Evolutionary conservation across 2,113 vertebrate species (phyloP), one percentile per base, ranked within the genome.

Genomic region (Trichechus manatus): DNA sequence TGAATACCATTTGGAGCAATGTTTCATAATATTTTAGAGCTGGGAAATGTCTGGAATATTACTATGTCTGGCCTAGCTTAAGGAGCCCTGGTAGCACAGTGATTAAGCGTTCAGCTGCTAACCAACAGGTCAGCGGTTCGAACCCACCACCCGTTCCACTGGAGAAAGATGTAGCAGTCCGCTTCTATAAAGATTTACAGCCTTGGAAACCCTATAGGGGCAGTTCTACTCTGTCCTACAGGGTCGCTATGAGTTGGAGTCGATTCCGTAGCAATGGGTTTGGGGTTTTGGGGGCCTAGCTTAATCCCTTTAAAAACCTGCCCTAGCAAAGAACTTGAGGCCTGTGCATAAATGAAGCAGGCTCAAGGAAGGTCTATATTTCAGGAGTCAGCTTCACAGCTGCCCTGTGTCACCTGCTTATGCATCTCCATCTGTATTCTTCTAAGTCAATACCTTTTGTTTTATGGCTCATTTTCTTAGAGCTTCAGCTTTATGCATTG

Each of bases 401-500:
- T 72, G 1, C 56, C 42, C 66, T 14, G 13, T 75, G 77, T 86
- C 94, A 77, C 63, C 20, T 83, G 89, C 66, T 91, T 78, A 31
- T 89, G n/a, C 1, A 4, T 63, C 17, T 33, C 33, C 78, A 14
- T 39, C 79, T 64, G 68, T 29, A 19, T 22, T 42, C 29, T 39
- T 25, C 84, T 1, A 72, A 27, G 77, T 94, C 94, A 97, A 94
- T 96, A 93, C 59, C 80, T 93, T 80, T 93, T 95, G 70, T 96
- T 97, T 89, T 88, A 84, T 95, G 85, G 90, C 61, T 98, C 87
- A 92, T 96, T 97, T 97, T 96, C 94, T 53, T 87, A 59, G 80
- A 93, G 72, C 84, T 88, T 83, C 80, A 80, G 88, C 66, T 87
- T 85, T 93, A 92, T 91, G 66, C 92, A 97, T 97, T 90, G 93